Conservation (phyloP, 2,888 invertebrate species). For the Omphaloscelis lunosa region DNA sequence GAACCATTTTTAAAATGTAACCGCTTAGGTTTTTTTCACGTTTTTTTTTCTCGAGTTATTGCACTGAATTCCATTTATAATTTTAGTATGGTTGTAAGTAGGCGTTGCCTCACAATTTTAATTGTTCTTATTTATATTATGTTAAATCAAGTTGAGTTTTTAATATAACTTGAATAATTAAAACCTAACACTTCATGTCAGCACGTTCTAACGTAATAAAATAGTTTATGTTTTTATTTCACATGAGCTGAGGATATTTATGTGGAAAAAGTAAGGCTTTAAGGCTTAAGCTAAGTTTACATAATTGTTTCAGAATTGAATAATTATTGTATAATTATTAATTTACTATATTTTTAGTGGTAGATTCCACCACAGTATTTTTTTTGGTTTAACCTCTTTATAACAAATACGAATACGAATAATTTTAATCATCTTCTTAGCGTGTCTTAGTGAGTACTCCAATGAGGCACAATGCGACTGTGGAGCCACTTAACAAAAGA, state of each 20-base stretch:
- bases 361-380: too few relatives aligned
- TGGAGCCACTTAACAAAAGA: too few relatives aligned
- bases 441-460: too few relatives aligned
- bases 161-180: neutral
- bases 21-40: conserved; percentile 22
- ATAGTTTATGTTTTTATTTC: neutral
- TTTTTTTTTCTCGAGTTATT: neutral
- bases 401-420: too few relatives aligned
- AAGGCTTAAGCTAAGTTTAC: too few relatives aligned
- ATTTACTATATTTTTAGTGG: too few relatives aligned
- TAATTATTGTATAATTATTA: too few relatives aligned
- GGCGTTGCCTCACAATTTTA: conserved; percentile 17
- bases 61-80: neutral
- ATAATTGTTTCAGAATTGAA: too few relatives aligned
- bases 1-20: conserved; percentile 64
- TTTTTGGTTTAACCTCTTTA: too few relatives aligned
- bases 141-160: neutral
- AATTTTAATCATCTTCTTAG: too few relatives aligned
- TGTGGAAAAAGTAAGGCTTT: too few relatives aligned
- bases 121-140: conserved; percentile 5
- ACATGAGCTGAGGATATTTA: neutral
- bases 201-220: conserved; percentile 2
- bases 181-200: neutral
- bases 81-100: neutral
- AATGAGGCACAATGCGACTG: too few relatives aligned